These are phyloP conservation scores for Ophioninae sp. DNA, from an alignment of 2,888 invertebrate genomes.

Conservation along the genomic window DNA sequence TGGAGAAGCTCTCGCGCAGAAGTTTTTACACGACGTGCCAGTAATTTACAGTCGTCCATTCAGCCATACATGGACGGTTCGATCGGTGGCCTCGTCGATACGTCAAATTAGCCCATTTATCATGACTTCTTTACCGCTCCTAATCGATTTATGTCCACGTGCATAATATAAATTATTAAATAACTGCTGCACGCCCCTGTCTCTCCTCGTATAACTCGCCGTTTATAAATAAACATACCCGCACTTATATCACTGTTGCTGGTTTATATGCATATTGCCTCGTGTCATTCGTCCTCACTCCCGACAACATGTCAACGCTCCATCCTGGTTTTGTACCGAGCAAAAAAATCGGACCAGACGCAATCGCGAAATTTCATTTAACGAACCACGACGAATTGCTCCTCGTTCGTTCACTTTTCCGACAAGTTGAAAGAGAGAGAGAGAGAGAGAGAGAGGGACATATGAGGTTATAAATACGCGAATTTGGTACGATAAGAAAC, in stretches of 20 bases:
- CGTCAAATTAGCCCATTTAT: constrained; percentile 81
- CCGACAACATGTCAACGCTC: constrained; percentile 38
- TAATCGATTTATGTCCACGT: constrained; percentile 78
- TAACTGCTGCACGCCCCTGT: constrained; percentile 68
- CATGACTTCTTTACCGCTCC: constrained; percentile 78
- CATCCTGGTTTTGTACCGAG: constrained; percentile 1
- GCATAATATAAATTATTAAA: constrained; percentile 81
- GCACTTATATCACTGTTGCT: constrained; percentile 19
- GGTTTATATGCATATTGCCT: constrained; percentile 18
- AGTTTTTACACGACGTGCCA: constrained; percentile 78
- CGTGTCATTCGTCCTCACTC: constrained; percentile 41
- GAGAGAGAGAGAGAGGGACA: too few species aligned
- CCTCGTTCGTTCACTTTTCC: neutral
- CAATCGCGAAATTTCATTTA: constrained; percentile 12
- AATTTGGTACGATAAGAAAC: neutral
- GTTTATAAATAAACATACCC: constrained; percentile 47
- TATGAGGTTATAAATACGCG: neutral
- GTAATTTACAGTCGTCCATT: constrained; percentile 81
- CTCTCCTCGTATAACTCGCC: constrained; percentile 15
- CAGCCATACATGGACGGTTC: constrained; percentile 77
- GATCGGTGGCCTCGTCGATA: constrained; percentile 77
- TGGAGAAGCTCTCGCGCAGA: constrained; percentile 62
- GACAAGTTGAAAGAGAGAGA: neutral
- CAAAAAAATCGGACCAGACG: constrained; percentile 17
- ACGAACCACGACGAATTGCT: neutral